A percentile compares a stretch with the other conserved stretches of the same genome.
These are phyloP conservation scores for Serinus canaria DNA, from an alignment of 2,113 vertebrate species.

Conservation along the genomic window DNA sequence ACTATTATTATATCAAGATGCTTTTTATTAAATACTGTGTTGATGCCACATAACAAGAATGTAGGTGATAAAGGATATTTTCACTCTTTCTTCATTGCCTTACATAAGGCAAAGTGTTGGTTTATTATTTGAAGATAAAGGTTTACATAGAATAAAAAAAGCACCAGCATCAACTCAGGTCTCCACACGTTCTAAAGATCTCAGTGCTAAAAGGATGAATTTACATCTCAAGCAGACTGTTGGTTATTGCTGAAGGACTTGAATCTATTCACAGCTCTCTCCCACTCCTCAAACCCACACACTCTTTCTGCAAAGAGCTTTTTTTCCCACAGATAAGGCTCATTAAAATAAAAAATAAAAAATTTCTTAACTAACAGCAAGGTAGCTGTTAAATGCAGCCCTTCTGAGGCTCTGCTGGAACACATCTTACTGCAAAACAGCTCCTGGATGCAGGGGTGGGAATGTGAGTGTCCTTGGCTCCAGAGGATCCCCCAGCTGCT, in stretches of 20 bases:
- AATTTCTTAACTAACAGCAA: neutral
- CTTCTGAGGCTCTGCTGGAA: neutral
- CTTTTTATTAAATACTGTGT: neutral
- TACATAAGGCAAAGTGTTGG: neutral
- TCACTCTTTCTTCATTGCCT: neutral
- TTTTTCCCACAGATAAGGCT: neutral
- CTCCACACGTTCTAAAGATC: neutral
- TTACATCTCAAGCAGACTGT: neutral
- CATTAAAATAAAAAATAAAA: neutral
- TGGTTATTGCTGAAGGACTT: neutral
- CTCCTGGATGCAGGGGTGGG: neutral
- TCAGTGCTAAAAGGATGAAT: neutral
- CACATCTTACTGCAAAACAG: neutral
- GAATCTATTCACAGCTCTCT: neutral
- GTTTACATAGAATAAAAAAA: neutral
- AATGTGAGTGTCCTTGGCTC: neutral
- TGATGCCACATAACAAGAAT: neutral
- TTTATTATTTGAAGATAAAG: neutral
- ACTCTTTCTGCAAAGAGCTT: neutral
- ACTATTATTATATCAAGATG: neutral
- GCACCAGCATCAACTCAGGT: neutral
- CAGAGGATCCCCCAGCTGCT: fast-evolving
- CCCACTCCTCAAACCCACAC: conserved; percentile 25
- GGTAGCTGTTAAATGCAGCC: neutral
- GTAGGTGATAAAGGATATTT: neutral